Conservation (phyloP, 2,888 invertebrate species). For the Pharmacophagus antenor region DNA sequence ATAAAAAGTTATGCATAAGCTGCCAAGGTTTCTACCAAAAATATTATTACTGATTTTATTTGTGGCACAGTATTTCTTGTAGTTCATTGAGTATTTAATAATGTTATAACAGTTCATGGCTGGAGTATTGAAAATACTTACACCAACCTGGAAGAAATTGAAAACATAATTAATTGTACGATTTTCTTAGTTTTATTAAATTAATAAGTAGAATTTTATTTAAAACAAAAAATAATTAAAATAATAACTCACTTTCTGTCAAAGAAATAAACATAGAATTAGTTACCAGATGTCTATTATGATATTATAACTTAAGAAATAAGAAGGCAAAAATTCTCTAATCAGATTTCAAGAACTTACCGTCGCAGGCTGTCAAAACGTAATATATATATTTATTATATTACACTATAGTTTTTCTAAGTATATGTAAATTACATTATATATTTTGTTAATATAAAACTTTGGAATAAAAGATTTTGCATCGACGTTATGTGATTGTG, state of each 20-base stretch:
- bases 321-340: neutral
- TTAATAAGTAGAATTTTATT: neutral
- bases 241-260: slow-evolving; percentile 27
- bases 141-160: slow-evolving; percentile 37
- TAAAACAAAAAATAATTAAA: neutral
- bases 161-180: neutral
- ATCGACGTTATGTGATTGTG: too few relatives aligned
- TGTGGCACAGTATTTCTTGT: neutral
- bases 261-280: neutral
- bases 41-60: neutral
- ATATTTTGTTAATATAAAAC: too few relatives aligned
- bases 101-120: too few relatives aligned
- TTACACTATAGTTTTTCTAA: neutral
- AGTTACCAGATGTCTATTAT: neutral
- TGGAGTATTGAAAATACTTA: slow-evolving; percentile 33
- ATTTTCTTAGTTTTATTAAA: neutral
- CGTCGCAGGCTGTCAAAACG: slow-evolving; percentile 23
- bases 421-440: too few relatives aligned
- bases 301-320: neutral
- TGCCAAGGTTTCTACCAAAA: neutral
- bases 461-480: too few relatives aligned
- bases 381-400: neutral
- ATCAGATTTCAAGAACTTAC: slow-evolving; percentile 13
- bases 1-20: neutral
- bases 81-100: neutral